Base-by-base conservation (phyloP, 2,888 invertebrate genomes). In the Ceratothoa steindachneri region DNA sequence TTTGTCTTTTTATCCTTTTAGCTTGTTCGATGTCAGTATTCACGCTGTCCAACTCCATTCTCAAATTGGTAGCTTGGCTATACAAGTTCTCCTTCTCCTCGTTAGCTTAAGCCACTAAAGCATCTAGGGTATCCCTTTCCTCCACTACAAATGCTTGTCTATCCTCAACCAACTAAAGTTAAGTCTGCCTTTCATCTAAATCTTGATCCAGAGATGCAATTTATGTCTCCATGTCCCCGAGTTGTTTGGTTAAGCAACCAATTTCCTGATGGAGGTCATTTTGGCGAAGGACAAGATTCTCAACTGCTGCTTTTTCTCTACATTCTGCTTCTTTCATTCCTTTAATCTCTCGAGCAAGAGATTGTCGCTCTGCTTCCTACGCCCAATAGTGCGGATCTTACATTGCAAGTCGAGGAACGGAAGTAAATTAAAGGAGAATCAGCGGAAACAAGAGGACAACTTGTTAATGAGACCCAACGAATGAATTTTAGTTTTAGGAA, bases 241-340 rank as follows among this genome's bases (percentile, higher is more conserved):
- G 27, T 60, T 60, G 24, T 24, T 60, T 1, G 9, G 22, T 60
- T 24, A 60, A 24, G 3, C 3, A 3, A 15, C 12, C 27, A 1
- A 60, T 60, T 60, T 60, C 60, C 24, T 60, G 1, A 12, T 24
- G 27, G 24, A 60, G 60, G n/a, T 60, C 2, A 3, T 1, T 60
- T 3, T 60, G 12, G 19, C 9, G 19, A 12, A 60, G 12, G 12
- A 9, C 12, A 22, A 60, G 60, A 15, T 3, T 2, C 24, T 60
- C 60, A 24, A 60, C 60, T 60, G 19, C 2, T 12, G 1, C 2
- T 60, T 7, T 60, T 60, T 60, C 60, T 60, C 60, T 15, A 60
- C 60, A 60, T 60, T 60, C 60, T 60, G 60, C 60, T 60, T 60
- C 60, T 24, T 60, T 60, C 27, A 60, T 24, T 3, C 24, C 60